Conservation (phyloP, 2,113 vertebrate species). For the Dascyllus trimaculatus region DNA sequence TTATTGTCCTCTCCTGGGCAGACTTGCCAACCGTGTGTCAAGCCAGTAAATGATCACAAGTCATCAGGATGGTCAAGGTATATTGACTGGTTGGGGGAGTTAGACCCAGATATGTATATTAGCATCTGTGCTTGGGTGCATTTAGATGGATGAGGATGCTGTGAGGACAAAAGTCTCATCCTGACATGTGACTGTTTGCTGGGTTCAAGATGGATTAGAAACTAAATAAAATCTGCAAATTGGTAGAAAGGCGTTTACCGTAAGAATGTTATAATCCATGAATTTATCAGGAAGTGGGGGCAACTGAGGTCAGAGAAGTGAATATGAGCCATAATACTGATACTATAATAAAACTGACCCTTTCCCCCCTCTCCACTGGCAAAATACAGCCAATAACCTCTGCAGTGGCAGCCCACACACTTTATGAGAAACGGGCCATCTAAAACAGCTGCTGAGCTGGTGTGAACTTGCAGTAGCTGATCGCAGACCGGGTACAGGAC, state of each 20-base stretch:
- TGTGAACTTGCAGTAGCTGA: constrained; percentile 25
- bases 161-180: background rate
- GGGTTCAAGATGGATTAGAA: background rate
- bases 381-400: background rate
- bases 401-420: background rate
- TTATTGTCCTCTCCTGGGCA: constrained; percentile 39
- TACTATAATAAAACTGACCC: background rate
- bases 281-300: background rate
- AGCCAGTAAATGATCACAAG: constrained; percentile 43
- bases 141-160: background rate
- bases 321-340: background rate
- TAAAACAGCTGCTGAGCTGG: constrained; percentile 20
- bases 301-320: constrained; percentile 2
- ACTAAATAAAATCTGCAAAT: too few species aligned
- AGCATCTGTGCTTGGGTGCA: background rate
- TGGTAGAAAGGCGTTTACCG: too few species aligned
- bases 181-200: background rate
- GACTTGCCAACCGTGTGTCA: constrained; percentile 19
- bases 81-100: constrained; percentile 8
- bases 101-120: background rate
- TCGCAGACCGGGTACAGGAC: constrained; percentile 15
- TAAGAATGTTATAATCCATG: background rate
- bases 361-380: background rate
- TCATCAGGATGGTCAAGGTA: constrained; percentile 1
- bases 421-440: background rate